Conservation (phyloP, 1,140 invertebrate genomes). For the Pseudomyrmex sp. region DNA sequence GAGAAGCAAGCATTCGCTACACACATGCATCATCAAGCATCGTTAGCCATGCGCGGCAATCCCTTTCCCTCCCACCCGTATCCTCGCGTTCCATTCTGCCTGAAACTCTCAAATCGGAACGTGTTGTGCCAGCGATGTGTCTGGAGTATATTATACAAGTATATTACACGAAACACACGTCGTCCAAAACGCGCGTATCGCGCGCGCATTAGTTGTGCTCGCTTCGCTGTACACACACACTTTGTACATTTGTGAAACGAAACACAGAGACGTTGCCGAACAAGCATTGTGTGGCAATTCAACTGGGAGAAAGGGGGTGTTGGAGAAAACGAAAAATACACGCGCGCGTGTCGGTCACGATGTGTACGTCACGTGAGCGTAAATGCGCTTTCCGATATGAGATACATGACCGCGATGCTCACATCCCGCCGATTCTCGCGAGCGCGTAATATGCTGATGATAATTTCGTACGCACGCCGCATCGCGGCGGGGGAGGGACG, state of each 20-base stretch:
- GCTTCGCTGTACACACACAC: not conserved
- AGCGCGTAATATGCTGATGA: constrained; percentile 19
- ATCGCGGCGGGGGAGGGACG: too few relatives aligned
- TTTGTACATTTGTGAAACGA: not conserved
- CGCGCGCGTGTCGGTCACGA: not conserved
- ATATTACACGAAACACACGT: not conserved
- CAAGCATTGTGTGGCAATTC: too few relatives aligned
- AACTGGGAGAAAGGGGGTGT: too few relatives aligned
- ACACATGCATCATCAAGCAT: constrained; percentile 57
- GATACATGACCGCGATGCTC: constrained; percentile 1
- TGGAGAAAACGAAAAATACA: too few relatives aligned
- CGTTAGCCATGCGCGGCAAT: constrained; percentile 55
- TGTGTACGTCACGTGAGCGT: too few relatives aligned
- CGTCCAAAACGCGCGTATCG: not conserved
- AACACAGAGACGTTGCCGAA: too few relatives aligned
- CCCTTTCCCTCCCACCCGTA: too few relatives aligned
- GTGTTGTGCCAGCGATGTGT: not conserved
- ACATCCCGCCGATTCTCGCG: constrained; percentile 5
- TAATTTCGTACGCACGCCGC: constrained; percentile 21
- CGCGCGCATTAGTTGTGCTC: too few relatives aligned
- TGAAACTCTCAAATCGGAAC: constrained; percentile 52
- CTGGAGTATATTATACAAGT: constrained; percentile 4
- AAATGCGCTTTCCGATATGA: too few relatives aligned
- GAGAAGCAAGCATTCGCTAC: constrained; percentile 64
- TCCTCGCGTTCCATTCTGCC: constrained; percentile 53